These are phyloP conservation scores for Stenodema calcarata DNA, from an alignment of 2,888 invertebrate species.

Conservation along the genomic window DNA sequence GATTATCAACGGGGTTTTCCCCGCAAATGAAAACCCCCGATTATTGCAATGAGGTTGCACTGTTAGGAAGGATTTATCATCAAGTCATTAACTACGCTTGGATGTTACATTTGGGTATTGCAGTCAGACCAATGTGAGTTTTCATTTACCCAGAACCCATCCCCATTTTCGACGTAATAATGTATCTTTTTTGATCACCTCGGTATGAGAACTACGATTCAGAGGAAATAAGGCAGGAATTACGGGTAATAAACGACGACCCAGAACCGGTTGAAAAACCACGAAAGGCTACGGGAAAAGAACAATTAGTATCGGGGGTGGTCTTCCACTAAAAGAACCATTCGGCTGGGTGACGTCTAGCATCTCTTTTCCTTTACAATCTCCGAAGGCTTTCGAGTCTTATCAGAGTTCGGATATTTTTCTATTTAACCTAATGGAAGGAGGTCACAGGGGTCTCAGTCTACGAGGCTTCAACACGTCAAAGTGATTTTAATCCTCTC, in stretches of 20 bases:
- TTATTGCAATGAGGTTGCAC: no score
- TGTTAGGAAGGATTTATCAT: no score
- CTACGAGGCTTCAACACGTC: neutral
- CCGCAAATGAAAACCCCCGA: no score
- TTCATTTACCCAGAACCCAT: no score
- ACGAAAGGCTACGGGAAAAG: neutral
- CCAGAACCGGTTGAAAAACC: neutral
- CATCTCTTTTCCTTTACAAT: neutral
- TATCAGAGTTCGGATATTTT: neutral
- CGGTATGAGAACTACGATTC: neutral
- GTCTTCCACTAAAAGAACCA: neutral
- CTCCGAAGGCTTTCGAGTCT: neutral
- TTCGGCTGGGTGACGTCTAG: neutral
- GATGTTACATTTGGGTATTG: no score
- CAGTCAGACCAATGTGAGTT: no score
- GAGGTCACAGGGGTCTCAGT: neutral
- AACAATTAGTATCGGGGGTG: neutral
- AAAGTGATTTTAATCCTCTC: neutral
- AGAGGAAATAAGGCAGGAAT: neutral
- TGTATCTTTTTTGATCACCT: no score
- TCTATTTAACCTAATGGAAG: neutral
- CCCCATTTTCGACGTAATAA: no score
- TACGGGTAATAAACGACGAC: neutral
- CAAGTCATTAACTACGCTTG: no score
- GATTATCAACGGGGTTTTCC: no score